These are phyloP conservation scores for Muraenolepis orangiensis DNA, from an alignment of 2,797 vertebrate species.

Conservation along the genomic window DNA sequence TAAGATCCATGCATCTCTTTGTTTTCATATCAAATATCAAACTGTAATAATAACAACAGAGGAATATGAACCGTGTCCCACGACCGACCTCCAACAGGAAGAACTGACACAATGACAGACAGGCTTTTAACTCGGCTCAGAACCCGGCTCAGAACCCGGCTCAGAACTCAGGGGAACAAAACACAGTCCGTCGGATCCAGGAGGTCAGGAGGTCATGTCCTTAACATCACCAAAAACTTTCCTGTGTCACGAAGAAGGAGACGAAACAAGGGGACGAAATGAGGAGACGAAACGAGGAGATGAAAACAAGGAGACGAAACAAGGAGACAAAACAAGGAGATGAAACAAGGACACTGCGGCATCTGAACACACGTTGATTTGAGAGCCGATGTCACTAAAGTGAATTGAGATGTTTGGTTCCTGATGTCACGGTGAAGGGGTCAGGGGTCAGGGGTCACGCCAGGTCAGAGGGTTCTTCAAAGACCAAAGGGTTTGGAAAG, in stretches of 20 bases:
- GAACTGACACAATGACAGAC: constrained; percentile 33
- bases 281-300: constrained; percentile 10
- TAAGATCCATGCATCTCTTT: too few species aligned
- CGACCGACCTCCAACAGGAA: constrained; percentile 26
- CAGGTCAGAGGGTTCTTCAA: constrained; percentile 33
- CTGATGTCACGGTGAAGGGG: constrained; percentile 28
- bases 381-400: constrained; percentile 13
- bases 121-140: constrained; percentile 30
- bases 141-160: constrained; percentile 59
- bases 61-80: constrained; percentile 12
- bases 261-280: constrained; percentile 14
- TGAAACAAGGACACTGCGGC: neutral
- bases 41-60: neutral
- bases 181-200: constrained; percentile 15
- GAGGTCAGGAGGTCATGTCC: constrained; percentile 41
- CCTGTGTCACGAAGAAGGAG: constrained; percentile 19
- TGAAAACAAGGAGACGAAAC: constrained; percentile 6
- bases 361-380: constrained; percentile 28
- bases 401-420: constrained; percentile 36
- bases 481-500: constrained; percentile 19
- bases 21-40: too few species aligned
- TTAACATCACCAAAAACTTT: constrained; percentile 49
- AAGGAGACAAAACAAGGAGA: too few species aligned
- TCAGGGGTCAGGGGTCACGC: constrained; percentile 5
- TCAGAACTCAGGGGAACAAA: constrained; percentile 28